These are phyloP conservation scores for Pseudoatta argentina DNA, from an alignment of 1,140 invertebrate species.

Conservation along the genomic window DNA sequence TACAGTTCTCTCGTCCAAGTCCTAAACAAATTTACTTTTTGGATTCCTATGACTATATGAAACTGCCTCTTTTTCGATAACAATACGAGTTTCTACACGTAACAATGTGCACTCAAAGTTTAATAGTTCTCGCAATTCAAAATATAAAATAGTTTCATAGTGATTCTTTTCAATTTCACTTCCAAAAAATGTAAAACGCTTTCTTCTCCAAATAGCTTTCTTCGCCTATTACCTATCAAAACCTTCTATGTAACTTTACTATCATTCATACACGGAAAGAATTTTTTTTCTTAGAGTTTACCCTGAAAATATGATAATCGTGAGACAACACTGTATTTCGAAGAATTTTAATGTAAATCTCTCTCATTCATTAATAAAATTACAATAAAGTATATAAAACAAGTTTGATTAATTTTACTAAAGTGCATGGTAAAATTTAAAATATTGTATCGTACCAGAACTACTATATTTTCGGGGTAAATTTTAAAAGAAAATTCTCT, in stretches of 20 bases:
- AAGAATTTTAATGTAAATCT: too few species aligned
- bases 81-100: slow-evolving; percentile 14
- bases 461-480: too few species aligned
- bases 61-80: slow-evolving; percentile 8
- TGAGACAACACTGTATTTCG: too few species aligned
- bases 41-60: slow-evolving; percentile 11
- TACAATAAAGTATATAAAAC: too few species aligned
- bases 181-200: neutral
- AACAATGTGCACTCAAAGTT: neutral
- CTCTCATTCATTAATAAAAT: too few species aligned
- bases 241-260: neutral
- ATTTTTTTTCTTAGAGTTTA: too few species aligned
- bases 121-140: neutral
- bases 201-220: neutral
- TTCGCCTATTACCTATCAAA: neutral
- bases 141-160: slow-evolving; percentile 6
- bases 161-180: neutral
- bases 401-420: too few species aligned
- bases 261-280: neutral
- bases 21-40: neutral
- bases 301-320: too few species aligned
- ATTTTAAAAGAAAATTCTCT: too few species aligned
- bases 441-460: too few species aligned
- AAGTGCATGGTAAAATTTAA: too few species aligned
- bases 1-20: neutral